A percentile compares a stretch with the other conserved stretches of the same genome.
Evolutionary conservation across 2,113 vertebrate genomes (phyloP).

Genomic region (Pangasianodon hypophthalmus): DNA sequence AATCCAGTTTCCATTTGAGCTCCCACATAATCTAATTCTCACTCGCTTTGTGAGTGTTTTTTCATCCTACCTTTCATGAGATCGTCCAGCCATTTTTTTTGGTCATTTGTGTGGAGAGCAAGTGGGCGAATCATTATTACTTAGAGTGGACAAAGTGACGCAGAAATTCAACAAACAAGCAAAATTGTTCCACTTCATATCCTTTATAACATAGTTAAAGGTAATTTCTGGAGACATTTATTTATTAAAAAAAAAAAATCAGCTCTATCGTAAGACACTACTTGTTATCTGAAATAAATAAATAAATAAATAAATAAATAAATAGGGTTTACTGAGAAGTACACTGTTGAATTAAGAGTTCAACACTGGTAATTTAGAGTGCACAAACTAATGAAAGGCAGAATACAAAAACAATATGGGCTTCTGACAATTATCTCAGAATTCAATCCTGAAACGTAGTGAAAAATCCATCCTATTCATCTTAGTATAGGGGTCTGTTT

Average conservation of each 20-base stretch:
- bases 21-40: not conserved
- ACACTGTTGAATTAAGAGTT: not conserved
- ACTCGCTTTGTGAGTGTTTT: not conserved
- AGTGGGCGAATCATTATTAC: not conserved
- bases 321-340: not conserved
- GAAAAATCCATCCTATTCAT: not conserved
- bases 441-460: not conserved
- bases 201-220: not conserved
- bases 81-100: not conserved
- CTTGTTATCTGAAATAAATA: not conserved
- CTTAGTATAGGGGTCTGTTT: not conserved
- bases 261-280: not conserved
- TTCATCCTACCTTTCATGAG: not conserved
- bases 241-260: not conserved
- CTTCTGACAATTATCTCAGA: not conserved
- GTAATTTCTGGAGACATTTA: not conserved
- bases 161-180: not conserved
- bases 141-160: not conserved
- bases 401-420: not conserved
- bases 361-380: not conserved
- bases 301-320: not conserved
- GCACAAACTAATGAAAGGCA: not conserved
- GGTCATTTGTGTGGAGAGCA: not conserved
- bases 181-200: not conserved
- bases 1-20: not conserved